phyloP scores from a whole-genome alignment of 2,797 vertebrate genomes.

The Agapornis canus region DNA sequence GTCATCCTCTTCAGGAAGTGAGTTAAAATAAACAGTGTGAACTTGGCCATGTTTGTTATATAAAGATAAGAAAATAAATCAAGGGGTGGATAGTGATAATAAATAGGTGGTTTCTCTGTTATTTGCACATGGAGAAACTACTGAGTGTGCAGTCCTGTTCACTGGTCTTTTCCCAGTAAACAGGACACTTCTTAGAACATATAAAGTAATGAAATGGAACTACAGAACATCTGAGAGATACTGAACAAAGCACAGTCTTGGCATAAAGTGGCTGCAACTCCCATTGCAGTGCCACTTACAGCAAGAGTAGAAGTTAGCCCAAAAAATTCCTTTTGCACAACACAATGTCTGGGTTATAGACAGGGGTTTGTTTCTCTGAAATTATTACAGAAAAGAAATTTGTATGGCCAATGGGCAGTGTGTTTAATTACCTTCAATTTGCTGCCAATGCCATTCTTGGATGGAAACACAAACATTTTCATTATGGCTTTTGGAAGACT shows the following conservation, averaged over 20 bases:
- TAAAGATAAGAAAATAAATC: not conserved
- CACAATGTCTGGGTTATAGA: constrained; percentile 12
- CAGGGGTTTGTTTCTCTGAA: constrained; percentile 14
- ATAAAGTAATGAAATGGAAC: constrained; percentile 21
- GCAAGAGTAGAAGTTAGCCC: constrained; percentile 9
- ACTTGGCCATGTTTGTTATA: not conserved
- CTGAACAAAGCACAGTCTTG: constrained; percentile 24
- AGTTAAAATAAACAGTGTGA: constrained; percentile 27
- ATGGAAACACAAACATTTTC: constrained; percentile 33
- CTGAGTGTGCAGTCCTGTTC: not conserved
- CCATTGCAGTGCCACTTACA: not conserved
- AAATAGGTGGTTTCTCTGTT: not conserved
- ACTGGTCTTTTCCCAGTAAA: not conserved
- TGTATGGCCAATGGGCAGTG: constrained; percentile 11
- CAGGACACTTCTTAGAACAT: constrained; percentile 29
- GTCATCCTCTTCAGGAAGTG: constrained; percentile 61
- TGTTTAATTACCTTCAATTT: constrained; percentile 43
- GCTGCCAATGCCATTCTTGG: constrained; percentile 30
- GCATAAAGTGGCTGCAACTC: not conserved
- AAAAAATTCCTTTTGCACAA: constrained; percentile 24
- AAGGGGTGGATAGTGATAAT: not conserved
- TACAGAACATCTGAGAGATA: not conserved
- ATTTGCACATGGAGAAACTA: not conserved
- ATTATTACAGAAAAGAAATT: constrained; percentile 27
- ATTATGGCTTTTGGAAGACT: constrained; percentile 30